Base-by-base conservation (phyloP, 2,888 invertebrate species). In the Lasioglossum calceatum region DNA sequence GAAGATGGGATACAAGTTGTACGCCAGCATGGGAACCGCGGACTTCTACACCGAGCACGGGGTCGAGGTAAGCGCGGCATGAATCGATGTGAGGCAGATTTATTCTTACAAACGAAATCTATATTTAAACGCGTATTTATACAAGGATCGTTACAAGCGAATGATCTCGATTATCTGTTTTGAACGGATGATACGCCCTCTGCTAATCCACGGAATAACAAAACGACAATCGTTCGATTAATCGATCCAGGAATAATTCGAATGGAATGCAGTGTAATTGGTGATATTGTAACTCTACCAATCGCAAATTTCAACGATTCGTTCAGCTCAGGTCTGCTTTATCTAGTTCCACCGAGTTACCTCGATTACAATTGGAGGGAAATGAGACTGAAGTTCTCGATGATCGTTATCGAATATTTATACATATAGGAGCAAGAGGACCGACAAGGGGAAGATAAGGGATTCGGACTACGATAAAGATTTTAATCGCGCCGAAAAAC, bases 1-100 rank as follows among this genome's bases (percentile, higher is more conserved):
- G 83, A 97, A 98, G 94, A 98, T 99, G 97, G 99, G 99, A 72
- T 99, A 98, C 95, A 98, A 99, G 94, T 95, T 99, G 72, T 99
- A 98, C 95, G 99, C 98, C 12, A 99, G 99, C 93, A 98, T 98
- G 97, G 99, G 99, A n/a, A 99, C 99, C 0, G 99, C 99, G 42
- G 99, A 99, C 95, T 99, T 98, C 96, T 99, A 99, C 95, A 97
- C 97, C 2, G 98, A 98, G 93, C 98, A 99, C 95, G 98, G 98
- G 54, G 97, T 99, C 82, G 97, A 98, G 95, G 99, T 99, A 96
- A 97, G 97, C 96, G 86, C 86, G 72, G 54, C 80, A 64, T 47
- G 7, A 70, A 47, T 27, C 72, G 54, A 80, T 50, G 42, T 14
- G 4, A 36, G 23, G 42, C 23, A 1, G 3, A 1, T 36, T 23